Base-by-base conservation (phyloP, 2,113 vertebrate genomes). In the Mustelus asterias region DNA sequence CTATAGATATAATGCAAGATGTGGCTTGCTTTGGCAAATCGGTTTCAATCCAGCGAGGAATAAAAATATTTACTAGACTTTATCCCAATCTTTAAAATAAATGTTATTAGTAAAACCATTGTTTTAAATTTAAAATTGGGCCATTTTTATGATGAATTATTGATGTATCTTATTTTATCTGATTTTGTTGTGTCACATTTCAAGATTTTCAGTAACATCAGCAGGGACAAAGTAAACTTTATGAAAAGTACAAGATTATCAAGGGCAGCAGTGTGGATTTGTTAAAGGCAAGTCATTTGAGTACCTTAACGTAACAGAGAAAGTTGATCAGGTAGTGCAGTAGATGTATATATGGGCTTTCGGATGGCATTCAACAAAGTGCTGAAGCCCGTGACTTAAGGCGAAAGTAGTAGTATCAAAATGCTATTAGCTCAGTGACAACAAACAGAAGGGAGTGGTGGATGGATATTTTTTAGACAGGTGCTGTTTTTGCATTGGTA, bases 81-180 rank as follows among this genome's bases (percentile, higher is more conserved):
- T 70, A 72, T 76, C 67, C 41, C 24, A 54, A 48, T 95, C 48
- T 72, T 76, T 54, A 54, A 44, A 95, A 95, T 76, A 95, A 95
- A 72, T 72, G 41, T 90, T 90, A 29, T 72, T 72, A 5, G 72
- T 95, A 72, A 95, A 72, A 72, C 44, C 54, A 18, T 86, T 86
- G 16, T 13, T 33, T 60, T 90, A 90, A 89, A 18, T 95, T 95
- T 72, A 76, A 95, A 48, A 29, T 95, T 2, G 37, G 1, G 18
- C 33, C 22, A 48, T 10, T 48, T 54, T 10, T 54, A 44, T 67
- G 16, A 93, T 93, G 90, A 65, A 54, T 13, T 95, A 3, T 54
- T 95, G 44, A 54, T 26, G 11, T 41, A 95, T 72, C 11, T 95
- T 72, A 33, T 16, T 60, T 33, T 60, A 33, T 54, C 48, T 33